These are phyloP conservation scores for Subanguina moxae DNA, from an alignment of 1,140 invertebrate species.

Conservation along the genomic window DNA sequence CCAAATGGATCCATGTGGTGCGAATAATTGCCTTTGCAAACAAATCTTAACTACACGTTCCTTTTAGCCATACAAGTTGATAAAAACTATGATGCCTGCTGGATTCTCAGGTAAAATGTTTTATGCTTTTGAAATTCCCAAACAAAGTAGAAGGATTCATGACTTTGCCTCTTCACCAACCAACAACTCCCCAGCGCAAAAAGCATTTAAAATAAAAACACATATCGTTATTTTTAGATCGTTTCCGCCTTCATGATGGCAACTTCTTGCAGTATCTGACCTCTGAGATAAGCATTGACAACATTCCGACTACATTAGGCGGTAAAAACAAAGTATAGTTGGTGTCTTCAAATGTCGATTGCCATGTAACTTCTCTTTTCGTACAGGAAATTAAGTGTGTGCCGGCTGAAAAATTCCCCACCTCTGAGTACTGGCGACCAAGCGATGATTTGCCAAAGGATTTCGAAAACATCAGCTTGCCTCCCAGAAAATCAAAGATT, in stretches of 20 bases:
- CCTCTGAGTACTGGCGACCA: constrained; percentile 45
- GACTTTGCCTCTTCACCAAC: no score
- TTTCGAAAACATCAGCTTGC: constrained; percentile 46
- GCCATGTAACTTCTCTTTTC: constrained; percentile 18
- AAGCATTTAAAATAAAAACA: no score
- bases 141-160: no score
- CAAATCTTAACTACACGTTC: constrained; percentile 15
- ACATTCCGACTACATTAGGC: constrained; percentile 52
- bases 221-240: constrained; percentile 26
- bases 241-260: constrained; percentile 55
- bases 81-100: constrained; percentile 55
- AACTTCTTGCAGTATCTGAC: constrained; percentile 47
- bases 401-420: constrained; percentile 39
- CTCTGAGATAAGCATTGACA: constrained; percentile 49
- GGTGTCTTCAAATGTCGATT: background rate
- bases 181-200: no score
- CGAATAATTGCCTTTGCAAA: no score
- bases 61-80: constrained; percentile 41
- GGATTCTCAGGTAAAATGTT: constrained; percentile 39
- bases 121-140: no score
- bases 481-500: constrained; percentile 43
- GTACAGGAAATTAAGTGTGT: constrained; percentile 52
- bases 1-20: constrained; percentile 57
- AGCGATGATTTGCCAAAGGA: constrained; percentile 33
- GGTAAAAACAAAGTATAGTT: constrained; percentile 46